Percentiles rank a stretch among this genome's conserved stretches.
Conservation (phyloP, 2,797 vertebrate species). For the Eutrigla gurnardus region DNA sequence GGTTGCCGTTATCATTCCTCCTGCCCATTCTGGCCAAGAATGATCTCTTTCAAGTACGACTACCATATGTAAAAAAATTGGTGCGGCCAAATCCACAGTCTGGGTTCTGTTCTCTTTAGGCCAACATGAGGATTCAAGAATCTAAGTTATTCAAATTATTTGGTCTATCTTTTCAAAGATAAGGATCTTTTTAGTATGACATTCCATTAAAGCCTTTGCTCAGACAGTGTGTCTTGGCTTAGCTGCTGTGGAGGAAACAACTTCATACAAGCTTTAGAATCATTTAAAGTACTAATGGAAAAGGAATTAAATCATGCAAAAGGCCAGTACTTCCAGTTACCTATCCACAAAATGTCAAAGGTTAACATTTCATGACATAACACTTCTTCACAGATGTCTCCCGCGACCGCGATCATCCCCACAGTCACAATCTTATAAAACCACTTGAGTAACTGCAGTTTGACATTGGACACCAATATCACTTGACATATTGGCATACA, state of each 20-base stretch:
- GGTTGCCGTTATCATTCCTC: too few species aligned
- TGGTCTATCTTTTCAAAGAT: too few species aligned
- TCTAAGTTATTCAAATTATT: too few species aligned
- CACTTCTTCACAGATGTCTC: conserved; percentile 44
- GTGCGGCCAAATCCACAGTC: too few species aligned
- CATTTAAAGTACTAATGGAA: background rate
- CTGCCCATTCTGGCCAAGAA: too few species aligned
- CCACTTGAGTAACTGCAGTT: conserved; percentile 47
- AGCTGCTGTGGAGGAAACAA: background rate
- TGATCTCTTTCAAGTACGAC: background rate
- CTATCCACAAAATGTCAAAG: conserved; percentile 36
- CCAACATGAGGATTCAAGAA: too few species aligned
- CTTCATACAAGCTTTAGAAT: background rate
- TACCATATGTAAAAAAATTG: too few species aligned
- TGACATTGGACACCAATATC: conserved; percentile 58
- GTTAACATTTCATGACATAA: conserved; percentile 52
- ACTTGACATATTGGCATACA: conserved; percentile 54
- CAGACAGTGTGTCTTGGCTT: background rate
- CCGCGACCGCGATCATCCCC: conserved; percentile 24
- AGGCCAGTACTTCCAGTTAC: background rate
- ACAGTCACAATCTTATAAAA: conserved; percentile 54
- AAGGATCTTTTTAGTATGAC: background rate
- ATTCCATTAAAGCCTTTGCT: background rate
- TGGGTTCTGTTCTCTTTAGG: too few species aligned
- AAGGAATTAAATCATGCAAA: background rate